Percentiles rank a stretch among this genome's conserved stretches.
phyloP scores from a whole-genome alignment of 1,140 invertebrate species.

The Bombus vancouverensis region DNA sequence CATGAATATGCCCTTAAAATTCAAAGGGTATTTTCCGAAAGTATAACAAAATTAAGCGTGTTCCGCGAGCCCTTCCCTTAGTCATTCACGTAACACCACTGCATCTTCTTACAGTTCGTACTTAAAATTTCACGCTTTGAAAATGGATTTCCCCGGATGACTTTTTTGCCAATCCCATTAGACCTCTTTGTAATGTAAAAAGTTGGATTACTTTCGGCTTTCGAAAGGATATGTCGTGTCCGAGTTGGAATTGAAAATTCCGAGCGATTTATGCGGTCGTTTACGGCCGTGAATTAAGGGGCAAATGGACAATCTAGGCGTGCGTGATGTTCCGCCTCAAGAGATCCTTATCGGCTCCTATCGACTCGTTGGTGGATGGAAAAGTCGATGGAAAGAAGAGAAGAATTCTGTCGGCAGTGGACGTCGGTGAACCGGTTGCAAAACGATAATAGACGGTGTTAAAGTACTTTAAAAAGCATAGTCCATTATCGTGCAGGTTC shows the following conservation, averaged over 20 bases:
- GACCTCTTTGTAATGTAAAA: background rate
- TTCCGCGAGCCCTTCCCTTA: no score
- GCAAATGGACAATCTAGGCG: background rate
- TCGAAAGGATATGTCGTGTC: background rate
- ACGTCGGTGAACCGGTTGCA: constrained; percentile 44
- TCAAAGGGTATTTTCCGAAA: no score
- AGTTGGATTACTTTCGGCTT: background rate
- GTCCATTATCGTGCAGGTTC: constrained; percentile 54
- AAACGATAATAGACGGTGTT: constrained; percentile 61
- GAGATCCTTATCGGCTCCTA: background rate
- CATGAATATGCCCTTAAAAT: no score
- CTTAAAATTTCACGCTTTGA: background rate
- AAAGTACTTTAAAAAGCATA: constrained; percentile 59
- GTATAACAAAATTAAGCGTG: no score
- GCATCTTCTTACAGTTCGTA: background rate
- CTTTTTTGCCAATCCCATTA: background rate
- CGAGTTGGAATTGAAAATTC: background rate
- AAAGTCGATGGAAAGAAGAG: constrained; percentile 9
- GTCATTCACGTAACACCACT: no score
- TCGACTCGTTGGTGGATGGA: background rate
- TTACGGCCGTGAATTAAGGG: background rate
- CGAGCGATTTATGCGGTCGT: background rate
- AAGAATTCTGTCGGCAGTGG: constrained; percentile 12
- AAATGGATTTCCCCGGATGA: background rate
- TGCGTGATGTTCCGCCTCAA: background rate